Base-by-base conservation (phyloP, 2,797 vertebrate genomes). In the Alexandromys oeconomus region DNA sequence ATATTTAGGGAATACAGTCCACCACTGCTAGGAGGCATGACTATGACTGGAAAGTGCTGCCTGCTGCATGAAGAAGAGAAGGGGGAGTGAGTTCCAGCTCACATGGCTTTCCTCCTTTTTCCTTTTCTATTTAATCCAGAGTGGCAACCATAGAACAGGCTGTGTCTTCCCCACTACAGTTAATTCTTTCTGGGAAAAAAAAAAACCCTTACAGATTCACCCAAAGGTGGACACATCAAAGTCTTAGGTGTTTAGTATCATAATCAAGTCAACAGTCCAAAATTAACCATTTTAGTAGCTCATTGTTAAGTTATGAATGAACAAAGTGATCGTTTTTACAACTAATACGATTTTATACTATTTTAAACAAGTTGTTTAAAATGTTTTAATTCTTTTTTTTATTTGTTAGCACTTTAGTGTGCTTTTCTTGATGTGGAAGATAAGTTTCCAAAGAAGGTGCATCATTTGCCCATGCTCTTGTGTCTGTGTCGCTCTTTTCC, bases 361-460 rank as follows among this genome's bases (percentile, higher is more conserved):
- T 77, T 65, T 93, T 94, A 89, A 71, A 23, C 67, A 89, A 84
- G 23, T 94, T 65, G 37, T 81, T 25, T n/a, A 92, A 82, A 48
- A 59, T 65, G 78, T n/a, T 82, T 34, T 85, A 81, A 34, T 85
- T 1, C 25, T 79, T 69, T 0, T 54, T 71, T 92, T 3, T 10
- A 37, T 73, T 95, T 67, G 0, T 76, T 95, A 91, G 10, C 27
- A 86, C n/a, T 69, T 86, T 40, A 92, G 2, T 90, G 48, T 89
- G 5, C 59, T 67, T 93, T 89, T 74, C 13, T 89, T 87, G 73
- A 31, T 15, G 21, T 59, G 10, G 78, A 43, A 91, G 5, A 57
- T 10, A 57, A 12, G 23, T 92, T 92, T 85, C 9, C 69, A 89
- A 43, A 91, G 29, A 76, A 69, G 25, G 54, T 11, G 12, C 25